Evolutionary conservation across 2,797 vertebrate species (phyloP).

Genomic region (Halcyon smyrnensis): DNA sequence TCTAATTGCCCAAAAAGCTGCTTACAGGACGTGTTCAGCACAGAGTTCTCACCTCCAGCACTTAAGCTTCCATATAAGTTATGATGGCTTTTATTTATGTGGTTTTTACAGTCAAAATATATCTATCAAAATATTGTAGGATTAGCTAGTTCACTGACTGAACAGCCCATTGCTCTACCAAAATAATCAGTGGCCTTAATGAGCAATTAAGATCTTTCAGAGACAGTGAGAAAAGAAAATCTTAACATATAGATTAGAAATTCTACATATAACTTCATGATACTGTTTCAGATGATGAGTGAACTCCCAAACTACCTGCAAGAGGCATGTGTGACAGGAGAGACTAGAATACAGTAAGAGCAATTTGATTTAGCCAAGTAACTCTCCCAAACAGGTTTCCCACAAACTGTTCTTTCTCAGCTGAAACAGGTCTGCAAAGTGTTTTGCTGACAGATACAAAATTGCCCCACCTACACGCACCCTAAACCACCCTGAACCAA

Average conservation of each 20-base stretch:
- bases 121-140: not conserved
- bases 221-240: not conserved
- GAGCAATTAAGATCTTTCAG: not conserved
- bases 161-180: not conserved
- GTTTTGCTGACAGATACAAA: not conserved
- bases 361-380: not conserved
- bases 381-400: not conserved
- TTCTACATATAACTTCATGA: not conserved
- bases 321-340: not conserved
- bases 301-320: not conserved
- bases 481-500: not conserved
- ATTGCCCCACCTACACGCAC: fast-evolving
- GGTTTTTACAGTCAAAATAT: not conserved
- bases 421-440: not conserved
- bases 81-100: not conserved
- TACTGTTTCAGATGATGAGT: not conserved
- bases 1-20: not conserved
- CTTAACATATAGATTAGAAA: not conserved
- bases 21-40: not conserved
- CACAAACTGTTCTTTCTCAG: not conserved
- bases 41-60: not conserved
- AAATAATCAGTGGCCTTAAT: not conserved
- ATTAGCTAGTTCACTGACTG: not conserved
- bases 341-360: not conserved
- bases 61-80: not conserved